Evolutionary conservation across 2,888 invertebrate genomes (phyloP).

Genomic region (Folsomia candida): DNA sequence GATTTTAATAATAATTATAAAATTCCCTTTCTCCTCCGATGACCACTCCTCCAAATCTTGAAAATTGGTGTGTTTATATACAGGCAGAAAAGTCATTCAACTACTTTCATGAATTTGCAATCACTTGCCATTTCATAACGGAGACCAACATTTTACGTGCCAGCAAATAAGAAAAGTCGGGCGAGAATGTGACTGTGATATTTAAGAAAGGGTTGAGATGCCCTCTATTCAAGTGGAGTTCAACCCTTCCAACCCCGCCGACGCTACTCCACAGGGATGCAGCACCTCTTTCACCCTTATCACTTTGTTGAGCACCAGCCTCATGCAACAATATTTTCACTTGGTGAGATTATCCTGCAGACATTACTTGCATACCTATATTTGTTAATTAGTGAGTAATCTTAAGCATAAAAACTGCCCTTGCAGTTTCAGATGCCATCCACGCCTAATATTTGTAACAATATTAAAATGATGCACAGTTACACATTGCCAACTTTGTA

Average conservation of each 20-base stretch:
- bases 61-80: too few species aligned
- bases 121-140: too few species aligned
- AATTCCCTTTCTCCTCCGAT: neutral
- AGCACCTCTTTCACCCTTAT: slow-evolving; percentile 40
- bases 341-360: neutral
- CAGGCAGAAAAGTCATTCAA: neutral
- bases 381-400: too few species aligned
- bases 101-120: neutral
- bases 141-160: too few species aligned
- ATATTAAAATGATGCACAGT: too few species aligned
- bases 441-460: too few species aligned
- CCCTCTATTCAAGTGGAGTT: slow-evolving; percentile 47
- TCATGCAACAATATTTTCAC: neutral
- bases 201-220: slow-evolving; percentile 40
- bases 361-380: neutral
- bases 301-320: neutral
- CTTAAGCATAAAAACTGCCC: too few species aligned
- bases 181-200: too few species aligned
- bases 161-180: too few species aligned
- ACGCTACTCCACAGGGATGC: slow-evolving; percentile 44
- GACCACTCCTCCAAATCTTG: too few species aligned
- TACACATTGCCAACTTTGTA: too few species aligned
- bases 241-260: slow-evolving; percentile 49
- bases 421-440: too few species aligned
- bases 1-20: neutral